Base-by-base conservation (phyloP, 2,888 invertebrate genomes). In the Siphlonurus alternatus region DNA sequence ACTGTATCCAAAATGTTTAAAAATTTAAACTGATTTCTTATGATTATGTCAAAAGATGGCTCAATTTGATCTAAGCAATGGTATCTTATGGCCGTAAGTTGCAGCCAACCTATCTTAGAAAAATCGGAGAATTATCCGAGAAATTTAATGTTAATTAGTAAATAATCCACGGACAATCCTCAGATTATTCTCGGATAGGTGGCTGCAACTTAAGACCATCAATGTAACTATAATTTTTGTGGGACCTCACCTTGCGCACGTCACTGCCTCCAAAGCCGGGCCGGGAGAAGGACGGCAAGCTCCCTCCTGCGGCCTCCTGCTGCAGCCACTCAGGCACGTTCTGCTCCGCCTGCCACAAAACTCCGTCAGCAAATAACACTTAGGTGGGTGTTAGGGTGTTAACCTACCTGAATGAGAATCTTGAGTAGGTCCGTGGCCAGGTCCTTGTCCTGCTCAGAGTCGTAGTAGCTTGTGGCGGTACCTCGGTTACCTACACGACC, bases 381-480 rank as follows among this genome's bases (percentile, higher is more conserved):
- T 1, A 63, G 18, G 53, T 53, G 25, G 19, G 65, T 59, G n/a
- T 23, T 38, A 25, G 10, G 2, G n/a, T 19, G 5, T 38, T 20
- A 63, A 68, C 73, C 71, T 71, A 78, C 79, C 71, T 77, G 88
- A 64, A 81, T 78, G 22, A 96, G 76, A 63, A 92, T 88, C 71
- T 83, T 85, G 0, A 87, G 81, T 53, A 96, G 77, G 67, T 84
- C 83, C 0, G 77, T 75, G 0, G 83, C 82, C 1, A 94, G 69
- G 0, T 77, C 76, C 0, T 72, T 66, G 72, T 94, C 79, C 66
- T 76, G 71, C 1, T 81, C 80, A 0, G 75, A 71, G 72, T 93
- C 89, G 72, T 81, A 94, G 76, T 78, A 77, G 61, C 75, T 75
- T 2, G 76, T 74, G 1, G 79, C 75, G 63, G 71, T 71, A 2